These are phyloP conservation scores for Andricus quercusramuli DNA, from an alignment of 2,888 invertebrate genomes.

Conservation along the genomic window DNA sequence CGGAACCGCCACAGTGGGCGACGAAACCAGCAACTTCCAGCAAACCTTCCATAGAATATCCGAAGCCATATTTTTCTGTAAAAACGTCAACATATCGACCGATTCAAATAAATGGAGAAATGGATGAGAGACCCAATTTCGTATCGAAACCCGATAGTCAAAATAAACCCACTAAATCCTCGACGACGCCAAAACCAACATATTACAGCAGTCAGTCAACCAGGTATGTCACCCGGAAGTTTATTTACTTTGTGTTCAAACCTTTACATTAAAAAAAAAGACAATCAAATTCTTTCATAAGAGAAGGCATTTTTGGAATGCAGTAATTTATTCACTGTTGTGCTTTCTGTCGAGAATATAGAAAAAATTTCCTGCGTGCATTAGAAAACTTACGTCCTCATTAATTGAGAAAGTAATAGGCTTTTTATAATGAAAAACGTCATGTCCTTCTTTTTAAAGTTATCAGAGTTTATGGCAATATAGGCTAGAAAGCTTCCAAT, in stretches of 20 bases:
- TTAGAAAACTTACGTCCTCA: not conserved
- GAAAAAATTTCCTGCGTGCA: not conserved
- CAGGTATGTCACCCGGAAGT: constrained; percentile 66
- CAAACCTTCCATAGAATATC: constrained; percentile 66
- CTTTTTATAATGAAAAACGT: not conserved
- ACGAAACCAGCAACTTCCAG: constrained; percentile 67
- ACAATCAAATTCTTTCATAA: no score
- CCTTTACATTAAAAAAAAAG: not conserved
- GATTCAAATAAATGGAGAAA: constrained; percentile 57
- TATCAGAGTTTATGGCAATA: not conserved
- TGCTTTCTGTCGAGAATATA: not conserved
- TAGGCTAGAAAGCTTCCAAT: not conserved
- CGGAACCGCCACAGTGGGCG: constrained; percentile 72
- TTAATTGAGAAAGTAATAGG: not conserved
- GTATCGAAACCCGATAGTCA: constrained; percentile 65
- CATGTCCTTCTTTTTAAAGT: not conserved
- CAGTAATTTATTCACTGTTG: not conserved
- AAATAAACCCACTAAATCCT: constrained; percentile 62
- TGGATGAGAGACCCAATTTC: constrained; percentile 68
- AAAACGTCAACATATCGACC: constrained; percentile 71
- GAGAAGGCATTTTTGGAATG: not conserved
- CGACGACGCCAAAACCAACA: constrained; percentile 68
- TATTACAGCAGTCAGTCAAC: constrained; percentile 64
- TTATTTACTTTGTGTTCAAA: not conserved
- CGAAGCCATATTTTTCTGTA: constrained; percentile 70